phyloP scores from a whole-genome alignment of 2,797 vertebrate species.

The Falco rusticolus region DNA sequence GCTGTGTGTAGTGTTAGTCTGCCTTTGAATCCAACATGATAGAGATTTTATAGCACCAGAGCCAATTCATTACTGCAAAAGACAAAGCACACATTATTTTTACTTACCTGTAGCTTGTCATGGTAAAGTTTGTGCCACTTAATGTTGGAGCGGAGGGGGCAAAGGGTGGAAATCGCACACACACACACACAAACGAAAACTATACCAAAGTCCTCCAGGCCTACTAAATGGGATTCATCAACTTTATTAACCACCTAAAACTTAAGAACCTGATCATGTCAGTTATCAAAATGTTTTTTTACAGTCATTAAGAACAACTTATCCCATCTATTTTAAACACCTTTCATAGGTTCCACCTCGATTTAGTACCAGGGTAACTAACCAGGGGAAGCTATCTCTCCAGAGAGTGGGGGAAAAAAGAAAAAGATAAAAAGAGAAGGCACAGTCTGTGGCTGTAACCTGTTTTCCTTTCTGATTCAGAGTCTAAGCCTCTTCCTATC shows the following conservation, averaged over 20 bases:
- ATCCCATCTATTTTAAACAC: not conserved
- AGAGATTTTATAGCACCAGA: not conserved
- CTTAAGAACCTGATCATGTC: not conserved
- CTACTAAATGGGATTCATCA: not conserved
- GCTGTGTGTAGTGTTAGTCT: not conserved
- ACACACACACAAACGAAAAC: not conserved
- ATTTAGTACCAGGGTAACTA: not conserved
- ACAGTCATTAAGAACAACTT: not conserved
- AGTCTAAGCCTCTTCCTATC: not conserved
- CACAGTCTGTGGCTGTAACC: not conserved
- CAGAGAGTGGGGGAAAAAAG: fast-evolving
- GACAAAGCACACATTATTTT: not conserved
- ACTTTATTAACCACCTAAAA: not conserved
- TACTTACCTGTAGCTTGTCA: not conserved
- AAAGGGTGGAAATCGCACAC: too few relatives aligned
- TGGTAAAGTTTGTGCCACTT: not conserved
- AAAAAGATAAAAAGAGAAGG: not conserved
- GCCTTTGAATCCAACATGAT: not conserved
- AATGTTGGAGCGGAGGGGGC: not conserved
- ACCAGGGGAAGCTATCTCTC: not conserved
- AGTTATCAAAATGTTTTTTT: not conserved
- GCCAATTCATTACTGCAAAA: not conserved
- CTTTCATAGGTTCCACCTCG: not conserved
- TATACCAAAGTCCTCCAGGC: not conserved
- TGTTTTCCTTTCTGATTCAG: not conserved